Conservation (phyloP, 2,797 vertebrate species). For the Danio kyathit region DNA sequence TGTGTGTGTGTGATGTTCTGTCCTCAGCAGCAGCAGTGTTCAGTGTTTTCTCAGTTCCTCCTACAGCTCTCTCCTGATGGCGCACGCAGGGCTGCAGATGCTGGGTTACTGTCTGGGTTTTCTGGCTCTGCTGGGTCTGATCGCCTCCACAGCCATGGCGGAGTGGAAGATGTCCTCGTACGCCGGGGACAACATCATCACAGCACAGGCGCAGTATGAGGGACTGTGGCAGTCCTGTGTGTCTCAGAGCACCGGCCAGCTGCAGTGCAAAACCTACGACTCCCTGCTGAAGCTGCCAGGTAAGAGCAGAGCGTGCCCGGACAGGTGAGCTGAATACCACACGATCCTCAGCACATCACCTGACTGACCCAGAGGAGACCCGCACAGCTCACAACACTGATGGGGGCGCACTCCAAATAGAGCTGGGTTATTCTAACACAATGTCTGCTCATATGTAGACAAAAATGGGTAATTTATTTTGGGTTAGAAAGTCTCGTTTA, state of each 20-base stretch:
- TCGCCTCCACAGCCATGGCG: conserved; percentile 88
- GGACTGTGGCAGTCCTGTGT: conserved; percentile 93
- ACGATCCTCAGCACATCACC: no score
- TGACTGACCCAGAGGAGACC: no score
- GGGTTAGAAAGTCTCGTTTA: no score
- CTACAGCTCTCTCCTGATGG: conserved; percentile 75
- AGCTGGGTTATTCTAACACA: no score
- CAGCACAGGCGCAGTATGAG: conserved; percentile 91
- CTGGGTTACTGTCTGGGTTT: conserved; percentile 89
- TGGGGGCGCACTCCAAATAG: no score
- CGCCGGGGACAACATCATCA: conserved; percentile 92
- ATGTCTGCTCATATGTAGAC: no score
- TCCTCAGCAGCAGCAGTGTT: no score
- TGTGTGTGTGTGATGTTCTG: no score
- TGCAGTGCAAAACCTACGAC: conserved; percentile 94
- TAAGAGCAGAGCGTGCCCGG: conserved; percentile 48
- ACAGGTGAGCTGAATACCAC: no score
- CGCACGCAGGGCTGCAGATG: conserved; percentile 89
- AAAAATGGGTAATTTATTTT: no score
- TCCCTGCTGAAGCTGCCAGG: conserved; percentile 89
- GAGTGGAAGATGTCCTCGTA: conserved; percentile 96
- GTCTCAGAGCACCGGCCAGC: conserved; percentile 92
- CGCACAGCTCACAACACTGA: no score
- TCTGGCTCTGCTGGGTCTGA: conserved; percentile 87
- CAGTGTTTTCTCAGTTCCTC: no score